phyloP scores from a whole-genome alignment of 2,113 vertebrate genomes.

The Xenopus borealis region DNA sequence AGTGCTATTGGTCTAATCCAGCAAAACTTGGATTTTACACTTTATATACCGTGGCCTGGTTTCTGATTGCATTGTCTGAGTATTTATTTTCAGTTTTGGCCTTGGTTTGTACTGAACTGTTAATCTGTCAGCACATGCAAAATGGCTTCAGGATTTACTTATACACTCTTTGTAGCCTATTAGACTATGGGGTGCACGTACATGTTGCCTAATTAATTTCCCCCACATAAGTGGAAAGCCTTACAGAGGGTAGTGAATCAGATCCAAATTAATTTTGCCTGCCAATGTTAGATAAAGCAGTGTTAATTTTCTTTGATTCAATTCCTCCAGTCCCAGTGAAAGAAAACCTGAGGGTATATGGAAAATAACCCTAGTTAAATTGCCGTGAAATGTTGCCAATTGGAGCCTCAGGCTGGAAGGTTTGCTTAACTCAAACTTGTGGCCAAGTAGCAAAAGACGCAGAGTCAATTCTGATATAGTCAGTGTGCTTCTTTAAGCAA shows the following conservation, averaged over 20 bases:
- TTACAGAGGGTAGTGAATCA: slow-evolving; percentile 1
- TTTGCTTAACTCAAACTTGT: slow-evolving; percentile 4
- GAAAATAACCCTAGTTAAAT: slow-evolving; percentile 12
- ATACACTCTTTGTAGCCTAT: too few relatives aligned
- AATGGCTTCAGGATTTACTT: too few relatives aligned
- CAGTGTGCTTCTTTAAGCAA: too few relatives aligned
- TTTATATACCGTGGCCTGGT: too few relatives aligned
- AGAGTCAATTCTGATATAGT: not conserved
- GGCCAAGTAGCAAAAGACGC: not conserved
- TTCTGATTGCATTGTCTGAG: too few relatives aligned
- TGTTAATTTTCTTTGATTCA: slow-evolving; percentile 13
- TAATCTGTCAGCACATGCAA: too few relatives aligned
- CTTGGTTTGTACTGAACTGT: too few relatives aligned
- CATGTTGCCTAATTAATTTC: slow-evolving; percentile 1
- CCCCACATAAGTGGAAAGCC: slow-evolving; percentile 9
- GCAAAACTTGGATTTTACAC: too few relatives aligned
- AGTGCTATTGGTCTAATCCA: too few relatives aligned
- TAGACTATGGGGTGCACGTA: not conserved
- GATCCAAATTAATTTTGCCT: slow-evolving; percentile 20
- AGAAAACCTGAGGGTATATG: not conserved
- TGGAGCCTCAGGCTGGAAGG: not conserved
- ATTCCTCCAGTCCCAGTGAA: slow-evolving; percentile 4
- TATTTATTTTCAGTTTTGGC: too few relatives aligned
- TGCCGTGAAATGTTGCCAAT: slow-evolving; percentile 24
- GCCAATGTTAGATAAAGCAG: slow-evolving; percentile 5